These are phyloP conservation scores for Rhinatrema bivittatum DNA, from an alignment of 2,797 vertebrate genomes.

Conservation along the genomic window DNA sequence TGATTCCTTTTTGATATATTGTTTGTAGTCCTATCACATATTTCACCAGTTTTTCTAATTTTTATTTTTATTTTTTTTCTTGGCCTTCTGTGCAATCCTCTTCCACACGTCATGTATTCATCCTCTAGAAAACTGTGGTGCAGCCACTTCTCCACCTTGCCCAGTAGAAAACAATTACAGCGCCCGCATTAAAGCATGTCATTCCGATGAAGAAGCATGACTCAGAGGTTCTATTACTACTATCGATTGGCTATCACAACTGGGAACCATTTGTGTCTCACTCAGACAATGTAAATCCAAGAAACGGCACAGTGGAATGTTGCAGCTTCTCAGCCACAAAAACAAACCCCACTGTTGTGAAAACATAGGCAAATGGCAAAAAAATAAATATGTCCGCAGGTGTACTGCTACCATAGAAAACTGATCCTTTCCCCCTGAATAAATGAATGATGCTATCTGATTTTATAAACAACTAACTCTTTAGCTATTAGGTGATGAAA, in stretches of 20 bases:
- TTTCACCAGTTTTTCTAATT: too few relatives aligned
- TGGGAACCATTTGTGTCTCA: conserved; percentile 28
- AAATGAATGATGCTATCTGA: too few relatives aligned
- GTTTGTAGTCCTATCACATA: too few relatives aligned
- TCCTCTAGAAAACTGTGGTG: conserved; percentile 3
- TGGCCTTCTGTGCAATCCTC: neutral
- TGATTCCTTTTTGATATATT: too few relatives aligned
- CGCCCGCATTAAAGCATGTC: conserved; percentile 22
- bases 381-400: too few relatives aligned
- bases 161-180: conserved; percentile 29
- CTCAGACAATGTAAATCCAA: conserved; percentile 34
- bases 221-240: conserved; percentile 28
- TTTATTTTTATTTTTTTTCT: neutral
- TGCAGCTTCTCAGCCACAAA: neutral
- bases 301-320: conserved; percentile 21
- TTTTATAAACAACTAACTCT: too few relatives aligned
- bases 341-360: neutral
- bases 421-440: too few relatives aligned
- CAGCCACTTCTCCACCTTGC: conserved; percentile 10
- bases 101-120: conserved; percentile 7
- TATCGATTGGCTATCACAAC: conserved; percentile 28
- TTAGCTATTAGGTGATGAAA: too few relatives aligned
- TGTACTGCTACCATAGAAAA: too few relatives aligned
- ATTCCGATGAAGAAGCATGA: conserved; percentile 33
- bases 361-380: too few relatives aligned